Evolutionary conservation across 1,140 invertebrate genomes (phyloP).

Genomic region (Calycopis cecrops): DNA sequence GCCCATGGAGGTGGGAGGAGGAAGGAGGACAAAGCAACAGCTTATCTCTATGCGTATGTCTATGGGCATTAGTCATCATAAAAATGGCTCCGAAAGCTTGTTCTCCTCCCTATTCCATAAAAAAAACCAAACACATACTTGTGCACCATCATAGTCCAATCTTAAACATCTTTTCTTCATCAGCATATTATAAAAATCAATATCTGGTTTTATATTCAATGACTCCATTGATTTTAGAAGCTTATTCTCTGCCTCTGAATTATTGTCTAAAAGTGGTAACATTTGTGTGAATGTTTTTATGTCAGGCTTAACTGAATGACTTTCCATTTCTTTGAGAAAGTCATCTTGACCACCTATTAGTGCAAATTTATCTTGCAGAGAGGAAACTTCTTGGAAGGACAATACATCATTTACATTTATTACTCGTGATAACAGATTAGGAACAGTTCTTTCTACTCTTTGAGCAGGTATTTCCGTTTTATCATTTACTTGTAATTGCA

Average conservation of each 20-base stretch:
- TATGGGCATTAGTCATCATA: too few species aligned
- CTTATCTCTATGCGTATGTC: too few species aligned
- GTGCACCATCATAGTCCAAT: constrained; percentile 79
- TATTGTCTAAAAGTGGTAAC: constrained; percentile 82
- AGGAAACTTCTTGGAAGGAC: constrained; percentile 73
- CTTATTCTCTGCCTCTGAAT: constrained; percentile 79
- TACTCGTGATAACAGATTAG: constrained; percentile 76
- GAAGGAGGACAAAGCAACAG: too few species aligned
- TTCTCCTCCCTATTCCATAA: not conserved
- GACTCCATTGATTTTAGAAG: constrained; percentile 78
- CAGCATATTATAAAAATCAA: constrained; percentile 90
- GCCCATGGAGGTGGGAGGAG: too few species aligned
- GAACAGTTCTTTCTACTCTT: constrained; percentile 42
- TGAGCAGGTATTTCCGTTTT: constrained; percentile 12
- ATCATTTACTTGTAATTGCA: constrained; percentile 5
- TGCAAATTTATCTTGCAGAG: constrained; percentile 81
- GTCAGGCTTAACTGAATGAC: constrained; percentile 80
- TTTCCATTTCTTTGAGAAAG: constrained; percentile 84
- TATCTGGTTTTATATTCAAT: constrained; percentile 80
- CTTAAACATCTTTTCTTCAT: constrained; percentile 86
- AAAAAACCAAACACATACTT: constrained; percentile 71
- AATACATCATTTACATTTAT: constrained; percentile 77
- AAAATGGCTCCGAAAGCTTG: not conserved
- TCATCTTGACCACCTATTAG: constrained; percentile 87
- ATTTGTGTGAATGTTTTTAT: constrained; percentile 88